Base-by-base conservation (phyloP, 1,140 invertebrate species). In the Drosophila nigrodunni region DNA sequence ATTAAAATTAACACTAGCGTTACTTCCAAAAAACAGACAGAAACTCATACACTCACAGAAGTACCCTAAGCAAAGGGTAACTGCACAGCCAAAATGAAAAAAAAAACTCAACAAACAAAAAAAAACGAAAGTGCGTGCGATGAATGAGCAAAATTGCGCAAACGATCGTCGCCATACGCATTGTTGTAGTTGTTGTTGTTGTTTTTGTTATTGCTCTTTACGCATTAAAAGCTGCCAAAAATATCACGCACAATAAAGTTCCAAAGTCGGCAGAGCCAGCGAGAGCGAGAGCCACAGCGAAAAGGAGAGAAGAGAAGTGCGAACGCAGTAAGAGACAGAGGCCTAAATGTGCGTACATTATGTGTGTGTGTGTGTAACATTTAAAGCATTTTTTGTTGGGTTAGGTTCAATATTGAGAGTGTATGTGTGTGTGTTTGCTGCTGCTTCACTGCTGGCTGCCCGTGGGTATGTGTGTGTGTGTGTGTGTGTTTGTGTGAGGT, bases 121-220 rank as follows among this genome's bases (percentile, higher is more conserved):
- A 58, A 78, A 78, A 86, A 73, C 76, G 75, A 87, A 87, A 87
- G 82, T 87, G 82, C 82, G 82, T 87, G 79, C 76, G 73, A 82
- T 87, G 82, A 87, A 82, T 87, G 77, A 78, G 76, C 69, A 80
- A 77, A 82, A 82, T 87, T 87, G 82, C 82, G 82, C 82, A 87
- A 87, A 79, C 77, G 77, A 87, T 87, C 83, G 82, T 87, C 57
- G 71, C 57, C 57, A 66, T 73, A 58, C 70, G 65, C 41, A 47
- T 10, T 35, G 39, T 59, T 46, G 34, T 15, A 15, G 15, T 15
- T 15, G 15, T 15, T 15, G 15, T 15, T 15, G 15, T 34, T 43
- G 70, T 70, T 77, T 52, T 77, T 65, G 69, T 30, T 47, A 3
- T 59, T 58, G 55, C 65, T 70, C 58, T 76, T 69, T 59, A n/a